Evolutionary conservation across 2,797 vertebrate genomes (phyloP).

Genomic region (Molossus molossus): DNA sequence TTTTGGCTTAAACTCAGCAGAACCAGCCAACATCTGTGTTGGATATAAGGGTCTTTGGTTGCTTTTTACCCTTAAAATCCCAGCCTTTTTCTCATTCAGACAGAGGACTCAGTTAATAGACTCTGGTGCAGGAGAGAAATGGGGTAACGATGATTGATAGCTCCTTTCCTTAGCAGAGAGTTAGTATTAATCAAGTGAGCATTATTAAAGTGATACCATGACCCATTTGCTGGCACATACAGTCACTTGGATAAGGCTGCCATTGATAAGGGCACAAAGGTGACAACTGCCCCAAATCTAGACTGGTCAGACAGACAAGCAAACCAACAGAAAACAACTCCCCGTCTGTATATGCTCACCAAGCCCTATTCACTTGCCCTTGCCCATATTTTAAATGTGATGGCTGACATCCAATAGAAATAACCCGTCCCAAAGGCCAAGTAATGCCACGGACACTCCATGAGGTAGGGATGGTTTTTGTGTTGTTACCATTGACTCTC

Average conservation of each 20-base stretch:
- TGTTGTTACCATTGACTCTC: constrained; percentile 29
- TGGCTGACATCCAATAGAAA: constrained; percentile 63
- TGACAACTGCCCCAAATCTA: background rate
- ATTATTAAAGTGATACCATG: constrained; percentile 17
- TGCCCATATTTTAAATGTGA: constrained; percentile 42
- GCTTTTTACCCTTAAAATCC: constrained; percentile 25
- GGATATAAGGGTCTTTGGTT: constrained; percentile 55
- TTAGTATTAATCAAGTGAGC: constrained; percentile 27
- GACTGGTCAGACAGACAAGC: constrained; percentile 23
- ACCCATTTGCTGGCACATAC: constrained; percentile 50
- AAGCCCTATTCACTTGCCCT: background rate
- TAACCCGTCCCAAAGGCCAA: background rate
- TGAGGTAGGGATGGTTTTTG: background rate
- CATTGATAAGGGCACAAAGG: constrained; percentile 53
- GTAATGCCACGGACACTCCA: background rate
- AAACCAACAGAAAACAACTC: constrained; percentile 48
- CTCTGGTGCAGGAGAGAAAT: constrained; percentile 1
- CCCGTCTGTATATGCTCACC: background rate
- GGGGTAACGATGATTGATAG: background rate
- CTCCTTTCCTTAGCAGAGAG: constrained; percentile 29
- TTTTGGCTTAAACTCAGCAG: background rate
- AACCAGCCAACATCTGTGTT: constrained; percentile 69
- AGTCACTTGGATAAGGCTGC: constrained; percentile 49
- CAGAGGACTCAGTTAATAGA: constrained; percentile 3
- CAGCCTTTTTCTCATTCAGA: constrained; percentile 17